Evolutionary conservation across 2,113 vertebrate genomes (phyloP), one percentile per base, ranked within the genome.

Genomic region (Oryzias melastigma): DNA sequence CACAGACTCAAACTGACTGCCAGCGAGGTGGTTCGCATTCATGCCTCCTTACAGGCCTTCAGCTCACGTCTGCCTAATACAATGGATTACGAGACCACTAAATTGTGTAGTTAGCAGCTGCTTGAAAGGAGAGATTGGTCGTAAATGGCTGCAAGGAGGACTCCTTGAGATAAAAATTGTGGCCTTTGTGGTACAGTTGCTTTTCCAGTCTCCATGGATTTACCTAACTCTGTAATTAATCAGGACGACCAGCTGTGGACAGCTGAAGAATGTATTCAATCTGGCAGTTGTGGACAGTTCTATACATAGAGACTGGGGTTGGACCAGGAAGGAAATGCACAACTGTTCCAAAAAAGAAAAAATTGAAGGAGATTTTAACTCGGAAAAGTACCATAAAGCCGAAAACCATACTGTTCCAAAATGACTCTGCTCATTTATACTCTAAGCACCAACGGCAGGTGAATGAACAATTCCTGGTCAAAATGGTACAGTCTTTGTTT

Each of bases 1-100:
- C 96, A 98, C 56, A 92, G 97, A 71, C 95, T 99, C 80, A 98
- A 98, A 85, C 92, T 98, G 77, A 95, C 95, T 29, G 93, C 94
- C 66, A 94, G 94, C 55, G 97, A 99, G 70, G 96, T 98, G 90
- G 93, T 93, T 77, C 94, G 95, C 76, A 98, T 98, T 62, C 94
- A 95, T 41, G 86, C 94, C 58, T 95, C 96, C 72, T 90, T 99
- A 77, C 95, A 98, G 92, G 92, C 94, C 40, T 99, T 95, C 69
- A 92, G 93, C 78, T 90, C 92, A 76, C 95, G 94, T 85, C 91
- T 98, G 92, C 95, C 96, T 80, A 96, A 95, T 90, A 92, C 95
- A 41, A 74, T 95, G 91, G 96, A 97, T 86, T 96, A 98, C 20
- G 95, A 98, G 90, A 97, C 95, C 78, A 95, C 94, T 80, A 97